A percentile compares a stretch with the other conserved stretches of the same genome.
Conservation (phyloP, 1,140 invertebrate genomes). For the Mercenaria mercenaria region DNA sequence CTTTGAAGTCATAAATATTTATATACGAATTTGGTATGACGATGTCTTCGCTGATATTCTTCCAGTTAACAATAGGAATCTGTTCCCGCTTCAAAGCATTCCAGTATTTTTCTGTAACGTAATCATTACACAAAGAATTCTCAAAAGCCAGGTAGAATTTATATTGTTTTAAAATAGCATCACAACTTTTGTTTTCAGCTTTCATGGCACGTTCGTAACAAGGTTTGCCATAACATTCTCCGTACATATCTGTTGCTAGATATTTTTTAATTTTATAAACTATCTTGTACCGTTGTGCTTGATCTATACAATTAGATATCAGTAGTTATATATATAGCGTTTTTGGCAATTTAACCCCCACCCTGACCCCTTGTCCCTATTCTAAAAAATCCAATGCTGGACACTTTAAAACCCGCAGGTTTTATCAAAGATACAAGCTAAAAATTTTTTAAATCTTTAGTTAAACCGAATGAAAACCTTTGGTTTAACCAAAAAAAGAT, state of each 20-base stretch:
- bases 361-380: no score
- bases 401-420: no score
- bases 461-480: no score
- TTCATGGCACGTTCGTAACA: constrained; percentile 70
- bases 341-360: no score
- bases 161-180: constrained; percentile 88
- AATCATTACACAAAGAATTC: constrained; percentile 84
- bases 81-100: constrained; percentile 71
- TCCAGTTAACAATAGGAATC: constrained; percentile 82
- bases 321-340: no score
- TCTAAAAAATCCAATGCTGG: no score
- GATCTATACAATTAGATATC: constrained; percentile 89
- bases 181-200: constrained; percentile 67
- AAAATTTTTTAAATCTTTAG: no score
- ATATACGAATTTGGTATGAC: constrained; percentile 92
- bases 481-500: no score
- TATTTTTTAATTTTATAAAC: constrained; percentile 87
- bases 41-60: constrained; percentile 84
- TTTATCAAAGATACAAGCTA: no score
- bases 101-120: constrained; percentile 85
- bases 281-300: constrained; percentile 87
- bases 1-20: constrained; percentile 97
- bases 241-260: constrained; percentile 89
- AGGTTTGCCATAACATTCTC: constrained; percentile 84
- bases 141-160: constrained; percentile 92